These are phyloP conservation scores for Lethenteron reissneri DNA, from an alignment of 2,113 vertebrate species.

Conservation along the genomic window DNA sequence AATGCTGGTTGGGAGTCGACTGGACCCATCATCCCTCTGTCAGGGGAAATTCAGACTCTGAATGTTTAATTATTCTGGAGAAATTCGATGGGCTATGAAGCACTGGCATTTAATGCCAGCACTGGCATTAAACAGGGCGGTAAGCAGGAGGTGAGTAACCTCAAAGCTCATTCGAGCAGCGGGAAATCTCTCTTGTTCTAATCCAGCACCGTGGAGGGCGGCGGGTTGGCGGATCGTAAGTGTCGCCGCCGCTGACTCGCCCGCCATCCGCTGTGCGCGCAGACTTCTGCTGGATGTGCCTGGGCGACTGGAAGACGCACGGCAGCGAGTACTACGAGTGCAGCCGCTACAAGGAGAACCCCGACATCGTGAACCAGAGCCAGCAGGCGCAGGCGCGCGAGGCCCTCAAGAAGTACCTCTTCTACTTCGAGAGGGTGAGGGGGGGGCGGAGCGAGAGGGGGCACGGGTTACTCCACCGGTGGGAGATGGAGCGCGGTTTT, in stretches of 20 bases:
- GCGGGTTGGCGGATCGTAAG: neutral
- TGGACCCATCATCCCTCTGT: too few relatives aligned
- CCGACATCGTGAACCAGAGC: constrained; percentile 99
- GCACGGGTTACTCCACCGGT: neutral
- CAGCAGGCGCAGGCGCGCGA: constrained; percentile 97
- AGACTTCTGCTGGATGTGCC: constrained; percentile 99
- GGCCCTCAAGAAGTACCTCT: constrained; percentile 98
- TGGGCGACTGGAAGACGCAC: constrained; percentile 97
- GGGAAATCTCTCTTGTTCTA: too few relatives aligned
- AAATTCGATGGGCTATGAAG: too few relatives aligned
- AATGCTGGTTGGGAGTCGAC: too few relatives aligned
- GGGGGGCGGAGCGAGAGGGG: neutral
- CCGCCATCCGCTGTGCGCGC: constrained; percentile 11
- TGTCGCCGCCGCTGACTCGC: too few relatives aligned
- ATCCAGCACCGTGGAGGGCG: neutral
- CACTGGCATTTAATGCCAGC: too few relatives aligned
- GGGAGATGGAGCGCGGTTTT: neutral
- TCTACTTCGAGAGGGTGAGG: constrained; percentile 98
- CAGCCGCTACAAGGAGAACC: constrained; percentile 98
- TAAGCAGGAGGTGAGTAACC: too few relatives aligned
- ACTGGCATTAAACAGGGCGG: too few relatives aligned
- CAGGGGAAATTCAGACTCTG: too few relatives aligned
- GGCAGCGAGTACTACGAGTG: constrained; percentile 99
- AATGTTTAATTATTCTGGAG: too few relatives aligned
- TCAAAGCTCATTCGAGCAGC: too few relatives aligned